A percentile compares a stretch with the other conserved stretches of the same genome.
These are phyloP conservation scores for Albula goreensis DNA, from an alignment of 2,113 vertebrate species.

Conservation along the genomic window DNA sequence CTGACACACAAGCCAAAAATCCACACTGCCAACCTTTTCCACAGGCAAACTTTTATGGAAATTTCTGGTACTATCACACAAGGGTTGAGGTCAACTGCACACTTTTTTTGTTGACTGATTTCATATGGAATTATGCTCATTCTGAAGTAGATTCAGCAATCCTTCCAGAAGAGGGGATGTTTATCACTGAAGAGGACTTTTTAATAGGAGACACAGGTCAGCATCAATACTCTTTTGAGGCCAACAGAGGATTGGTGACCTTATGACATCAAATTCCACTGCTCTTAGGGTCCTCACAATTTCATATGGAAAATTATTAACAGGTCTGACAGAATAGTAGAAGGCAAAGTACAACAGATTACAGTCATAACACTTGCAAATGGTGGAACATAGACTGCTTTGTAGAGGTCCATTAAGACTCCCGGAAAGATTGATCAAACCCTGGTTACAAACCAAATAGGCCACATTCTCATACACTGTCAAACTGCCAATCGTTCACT, in stretches of 20 bases:
- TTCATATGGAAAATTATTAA: neutral
- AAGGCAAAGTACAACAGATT: neutral
- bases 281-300: neutral
- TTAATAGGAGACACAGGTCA: neutral
- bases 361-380: neutral
- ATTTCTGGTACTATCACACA: neutral
- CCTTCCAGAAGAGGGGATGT: neutral
- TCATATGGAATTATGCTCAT: neutral
- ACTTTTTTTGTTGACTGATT: conserved; percentile 1
- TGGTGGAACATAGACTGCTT: neutral
- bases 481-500: neutral
- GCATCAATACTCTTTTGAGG: neutral
- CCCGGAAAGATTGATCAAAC: neutral
- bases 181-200: neutral
- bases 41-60: neutral
- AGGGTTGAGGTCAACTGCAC: neutral
- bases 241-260: neutral
- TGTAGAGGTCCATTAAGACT: neutral
- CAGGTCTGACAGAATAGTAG: neutral
- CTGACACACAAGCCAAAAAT: neutral
- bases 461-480: neutral
- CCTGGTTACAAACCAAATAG: neutral
- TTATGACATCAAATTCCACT: neutral
- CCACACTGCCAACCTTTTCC: neutral
- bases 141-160: neutral